A percentile compares a stretch with the other conserved stretches of the same genome.
phyloP scores from a whole-genome alignment of 64 coral and sea anemone species.

The Orbicella faveolata region DNA sequence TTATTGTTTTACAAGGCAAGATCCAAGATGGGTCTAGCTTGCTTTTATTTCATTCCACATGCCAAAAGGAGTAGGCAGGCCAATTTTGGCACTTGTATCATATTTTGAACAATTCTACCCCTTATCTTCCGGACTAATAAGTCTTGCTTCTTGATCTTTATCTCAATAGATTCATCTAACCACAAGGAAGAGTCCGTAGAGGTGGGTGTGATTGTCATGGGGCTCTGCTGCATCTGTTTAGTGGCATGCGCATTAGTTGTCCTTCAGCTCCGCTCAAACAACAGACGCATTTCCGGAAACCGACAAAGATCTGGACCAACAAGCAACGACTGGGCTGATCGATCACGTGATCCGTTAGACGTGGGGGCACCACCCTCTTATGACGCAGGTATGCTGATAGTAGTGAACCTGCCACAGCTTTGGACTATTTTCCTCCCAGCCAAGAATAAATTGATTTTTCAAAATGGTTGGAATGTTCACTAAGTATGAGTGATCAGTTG shows the following conservation, averaged over 20 bases:
- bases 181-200: slow-evolving; percentile 34
- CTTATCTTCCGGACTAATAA: too few relatives aligned
- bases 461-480: too few relatives aligned
- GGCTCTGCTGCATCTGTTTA: slow-evolving; percentile 65
- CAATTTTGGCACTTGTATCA: too few relatives aligned
- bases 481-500: too few relatives aligned
- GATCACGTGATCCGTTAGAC: slow-evolving; percentile 38
- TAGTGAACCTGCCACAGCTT: too few relatives aligned
- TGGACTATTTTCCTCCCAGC: too few relatives aligned
- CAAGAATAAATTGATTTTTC: too few relatives aligned
- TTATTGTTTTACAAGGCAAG: too few relatives aligned
- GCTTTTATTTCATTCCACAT: too few relatives aligned
- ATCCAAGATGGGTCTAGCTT: too few relatives aligned
- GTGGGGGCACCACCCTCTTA: slow-evolving; percentile 69
- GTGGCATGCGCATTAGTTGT: slow-evolving; percentile 71
- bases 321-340: not conserved
- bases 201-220: slow-evolving; percentile 76
- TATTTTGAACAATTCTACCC: too few relatives aligned
- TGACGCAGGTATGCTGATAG: slow-evolving; percentile 40
- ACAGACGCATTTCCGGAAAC: slow-evolving; percentile 40
- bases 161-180: not conserved
- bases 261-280: slow-evolving; percentile 66
- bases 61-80: too few relatives aligned
- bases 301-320: slow-evolving; percentile 10
- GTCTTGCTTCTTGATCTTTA: not conserved